phyloP scores from a whole-genome alignment of 2,797 vertebrate genomes.

The Cossypha dichroa region DNA sequence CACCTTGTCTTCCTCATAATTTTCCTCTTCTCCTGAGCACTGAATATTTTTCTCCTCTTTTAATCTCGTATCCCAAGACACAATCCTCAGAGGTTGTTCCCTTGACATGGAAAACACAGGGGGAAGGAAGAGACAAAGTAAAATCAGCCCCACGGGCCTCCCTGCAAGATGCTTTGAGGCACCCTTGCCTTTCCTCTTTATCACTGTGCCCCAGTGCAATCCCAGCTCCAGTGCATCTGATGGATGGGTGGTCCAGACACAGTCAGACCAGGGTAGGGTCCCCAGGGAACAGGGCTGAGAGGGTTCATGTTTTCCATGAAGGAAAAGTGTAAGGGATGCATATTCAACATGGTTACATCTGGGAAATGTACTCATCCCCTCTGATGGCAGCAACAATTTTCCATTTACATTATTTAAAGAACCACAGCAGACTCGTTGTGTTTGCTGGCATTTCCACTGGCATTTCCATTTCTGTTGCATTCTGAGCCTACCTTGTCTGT shows the following conservation, averaged over 20 bases:
- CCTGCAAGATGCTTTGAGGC: neutral
- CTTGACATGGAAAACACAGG: neutral
- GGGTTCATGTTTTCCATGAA: neutral
- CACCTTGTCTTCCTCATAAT: neutral
- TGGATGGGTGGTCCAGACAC: neutral
- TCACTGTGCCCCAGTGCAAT: accelerated
- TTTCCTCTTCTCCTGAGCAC: constrained; percentile 33
- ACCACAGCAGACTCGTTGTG: neutral
- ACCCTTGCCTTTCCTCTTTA: neutral
- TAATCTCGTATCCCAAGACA: constrained; percentile 11
- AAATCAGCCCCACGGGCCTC: neutral
- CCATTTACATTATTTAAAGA: neutral
- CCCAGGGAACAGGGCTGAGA: neutral
- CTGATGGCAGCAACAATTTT: neutral
- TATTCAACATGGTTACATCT: neutral
- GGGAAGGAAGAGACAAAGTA: neutral
- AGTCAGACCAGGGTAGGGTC: neutral
- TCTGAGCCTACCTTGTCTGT: neutral
- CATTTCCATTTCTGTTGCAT: neutral
- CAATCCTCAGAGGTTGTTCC: neutral
- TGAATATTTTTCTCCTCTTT: constrained; percentile 25
- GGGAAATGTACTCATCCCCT: neutral
- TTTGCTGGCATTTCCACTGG: neutral
- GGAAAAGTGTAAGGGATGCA: neutral
- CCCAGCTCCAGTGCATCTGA: neutral